Base-by-base conservation (phyloP, 2,113 vertebrate species). In the Hyperopisus bebe region DNA sequence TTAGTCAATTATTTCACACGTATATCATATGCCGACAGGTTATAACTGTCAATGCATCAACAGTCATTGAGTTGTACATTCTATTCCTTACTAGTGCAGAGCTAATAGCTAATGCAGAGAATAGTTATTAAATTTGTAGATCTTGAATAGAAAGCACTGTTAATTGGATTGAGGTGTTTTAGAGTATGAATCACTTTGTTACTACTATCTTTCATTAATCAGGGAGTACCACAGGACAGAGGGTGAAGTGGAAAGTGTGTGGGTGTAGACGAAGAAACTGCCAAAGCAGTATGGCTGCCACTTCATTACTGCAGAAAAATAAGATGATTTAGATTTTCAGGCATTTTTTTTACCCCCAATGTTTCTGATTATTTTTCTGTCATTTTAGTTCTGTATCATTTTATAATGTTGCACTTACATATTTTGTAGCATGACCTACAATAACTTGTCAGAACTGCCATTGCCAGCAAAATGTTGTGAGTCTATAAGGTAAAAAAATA, bases 141-240 rank as follows among this genome's bases (percentile, higher is more conserved):
- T 80, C 74, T 42, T 42, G 35, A 80, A 80, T 80, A 42, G 74
- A 80, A 35, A 17, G 74, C 35, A 80, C 74, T 42, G 74, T 80
- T 80, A 80, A 80, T 80, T 80, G 35, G 62, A 70, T 70, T 70
- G 62, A 13, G 86, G 31, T 13, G 19, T 21, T 87, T 42, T 87
- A 87, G 9, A 58, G 50, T 58, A 87, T 58, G 86, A 87, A 87
- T 87, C 86, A 87, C 86, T 87, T 87, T 87, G 86, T 42, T 58
- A 87, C 5, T 48, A 19, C 86, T 62, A 44, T 88, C 53, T 15
- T 66, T 27, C 86, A 66, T 88, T 88, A 88, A 88, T 88, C 86
- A 88, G 19, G 58, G 86, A 62, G 86, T 35, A 88, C 86, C 5
- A 21, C 53, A 44, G 86, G 70, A 77, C 3, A 1, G 11, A 35